Evolutionary conservation across 2,113 vertebrate species (phyloP).

Genomic region (Cervus canadensis): DNA sequence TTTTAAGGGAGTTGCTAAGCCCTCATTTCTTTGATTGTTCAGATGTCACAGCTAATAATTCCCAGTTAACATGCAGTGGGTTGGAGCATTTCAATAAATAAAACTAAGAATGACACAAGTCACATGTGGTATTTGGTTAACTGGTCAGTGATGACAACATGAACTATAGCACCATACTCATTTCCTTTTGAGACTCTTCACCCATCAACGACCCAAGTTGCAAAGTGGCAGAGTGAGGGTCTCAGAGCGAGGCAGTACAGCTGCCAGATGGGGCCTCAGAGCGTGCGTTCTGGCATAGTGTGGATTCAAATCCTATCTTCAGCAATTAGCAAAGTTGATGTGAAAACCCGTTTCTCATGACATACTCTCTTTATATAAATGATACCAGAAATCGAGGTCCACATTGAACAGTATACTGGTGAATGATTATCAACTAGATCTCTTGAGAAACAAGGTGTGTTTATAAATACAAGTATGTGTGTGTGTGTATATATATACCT

Average conservation of each 20-base stretch:
- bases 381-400: not conserved
- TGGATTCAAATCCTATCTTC: not conserved
- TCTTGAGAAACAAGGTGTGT: not conserved
- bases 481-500: not conserved
- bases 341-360: not conserved
- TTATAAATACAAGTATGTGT: not conserved
- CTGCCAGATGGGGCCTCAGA: not conserved
- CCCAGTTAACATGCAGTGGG: not conserved
- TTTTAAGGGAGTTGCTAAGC: not conserved
- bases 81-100: not conserved
- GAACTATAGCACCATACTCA: rapidly evolving
- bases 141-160: not conserved
- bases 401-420: not conserved
- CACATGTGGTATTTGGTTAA: not conserved
- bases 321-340: not conserved
- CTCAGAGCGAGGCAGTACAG: not conserved
- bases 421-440: not conserved
- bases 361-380: not conserved
- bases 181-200: not conserved
- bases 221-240: not conserved
- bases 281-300: not conserved
- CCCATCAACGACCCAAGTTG: not conserved
- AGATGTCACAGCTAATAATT: not conserved
- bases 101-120: not conserved
- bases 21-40: not conserved